phyloP scores from a whole-genome alignment of 2,113 vertebrate genomes.

The Platysternon megacephalum region DNA sequence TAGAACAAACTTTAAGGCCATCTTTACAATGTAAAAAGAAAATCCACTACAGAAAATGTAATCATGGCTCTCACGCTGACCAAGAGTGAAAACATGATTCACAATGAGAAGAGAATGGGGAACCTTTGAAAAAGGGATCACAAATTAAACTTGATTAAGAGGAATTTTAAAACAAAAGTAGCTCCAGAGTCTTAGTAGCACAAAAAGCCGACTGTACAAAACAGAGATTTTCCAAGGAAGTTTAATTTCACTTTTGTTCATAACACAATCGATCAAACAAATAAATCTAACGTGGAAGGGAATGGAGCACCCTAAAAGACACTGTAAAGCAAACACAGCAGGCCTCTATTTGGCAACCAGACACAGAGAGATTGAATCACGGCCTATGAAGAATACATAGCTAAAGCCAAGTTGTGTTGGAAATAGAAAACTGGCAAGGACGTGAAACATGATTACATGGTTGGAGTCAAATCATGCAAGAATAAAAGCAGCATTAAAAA shows the following conservation, averaged over 20 bases:
- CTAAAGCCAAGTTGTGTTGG: neutral
- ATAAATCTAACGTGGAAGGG: neutral
- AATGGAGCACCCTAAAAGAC: neutral
- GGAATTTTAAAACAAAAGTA: accelerated
- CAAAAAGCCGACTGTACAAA: neutral
- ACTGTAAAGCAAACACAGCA: neutral
- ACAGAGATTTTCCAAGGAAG: neutral
- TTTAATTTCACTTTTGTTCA: neutral
- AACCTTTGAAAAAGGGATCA: neutral
- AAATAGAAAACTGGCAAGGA: neutral
- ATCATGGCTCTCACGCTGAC: neutral
- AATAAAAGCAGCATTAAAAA: neutral
- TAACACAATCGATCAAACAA: neutral
- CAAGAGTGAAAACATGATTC: neutral
- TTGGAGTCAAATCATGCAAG: neutral
- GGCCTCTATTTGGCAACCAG: neutral
- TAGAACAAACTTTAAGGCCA: neutral
- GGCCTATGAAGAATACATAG: neutral
- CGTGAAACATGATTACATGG: neutral
- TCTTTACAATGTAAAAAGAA: neutral
- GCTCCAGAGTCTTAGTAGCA: neutral
- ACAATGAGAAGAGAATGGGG: neutral
- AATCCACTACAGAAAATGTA: neutral
- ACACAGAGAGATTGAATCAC: neutral
- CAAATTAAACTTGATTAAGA: neutral